phyloP scores from a whole-genome alignment of 30 jellyfish, hydroid and myxozoan genomes.

The Pseudorhiza aurosa region DNA sequence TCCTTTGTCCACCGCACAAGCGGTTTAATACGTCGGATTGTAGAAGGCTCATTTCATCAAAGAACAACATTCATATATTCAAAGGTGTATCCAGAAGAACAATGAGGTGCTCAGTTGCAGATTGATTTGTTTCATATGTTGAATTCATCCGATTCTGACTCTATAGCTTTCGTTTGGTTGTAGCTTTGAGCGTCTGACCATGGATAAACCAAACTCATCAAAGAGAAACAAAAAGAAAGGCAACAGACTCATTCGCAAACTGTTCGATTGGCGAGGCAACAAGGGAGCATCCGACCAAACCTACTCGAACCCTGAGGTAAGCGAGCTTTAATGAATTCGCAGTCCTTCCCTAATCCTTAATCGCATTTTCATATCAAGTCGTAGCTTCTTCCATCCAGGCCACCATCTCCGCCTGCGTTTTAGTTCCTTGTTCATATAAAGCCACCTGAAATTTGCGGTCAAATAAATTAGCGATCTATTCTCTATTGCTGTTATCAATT shows the following conservation, averaged over 20 bases:
- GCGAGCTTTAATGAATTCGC: no score
- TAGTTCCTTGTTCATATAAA: no score
- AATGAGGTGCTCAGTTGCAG: slow-evolving; percentile 19
- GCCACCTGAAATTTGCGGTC: no score
- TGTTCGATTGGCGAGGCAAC: slow-evolving; percentile 8
- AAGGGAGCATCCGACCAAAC: neutral
- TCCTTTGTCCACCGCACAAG: neutral
- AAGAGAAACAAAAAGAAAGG: slow-evolving; percentile 12
- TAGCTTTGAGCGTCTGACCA: slow-evolving; percentile 14
- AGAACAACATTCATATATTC: neutral
- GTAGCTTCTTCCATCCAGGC: no score
- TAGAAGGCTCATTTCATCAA: slow-evolving; percentile 13
- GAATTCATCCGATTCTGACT: neutral
- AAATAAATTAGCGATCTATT: no score
- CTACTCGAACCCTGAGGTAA: neutral
- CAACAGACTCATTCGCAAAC: slow-evolving; percentile 19
- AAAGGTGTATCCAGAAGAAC: neutral
- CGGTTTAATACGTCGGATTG: slow-evolving; percentile 16
- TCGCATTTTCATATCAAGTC: no score
- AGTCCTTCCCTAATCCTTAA: no score
- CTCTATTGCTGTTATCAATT: no score
- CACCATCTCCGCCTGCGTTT: no score
- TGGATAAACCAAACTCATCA: slow-evolving; percentile 37
- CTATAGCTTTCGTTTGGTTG: slow-evolving; percentile 24
- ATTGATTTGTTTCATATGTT: slow-evolving; percentile 7